phyloP scores from a whole-genome alignment of 2,113 vertebrate genomes.

The Microtus richardsoni region DNA sequence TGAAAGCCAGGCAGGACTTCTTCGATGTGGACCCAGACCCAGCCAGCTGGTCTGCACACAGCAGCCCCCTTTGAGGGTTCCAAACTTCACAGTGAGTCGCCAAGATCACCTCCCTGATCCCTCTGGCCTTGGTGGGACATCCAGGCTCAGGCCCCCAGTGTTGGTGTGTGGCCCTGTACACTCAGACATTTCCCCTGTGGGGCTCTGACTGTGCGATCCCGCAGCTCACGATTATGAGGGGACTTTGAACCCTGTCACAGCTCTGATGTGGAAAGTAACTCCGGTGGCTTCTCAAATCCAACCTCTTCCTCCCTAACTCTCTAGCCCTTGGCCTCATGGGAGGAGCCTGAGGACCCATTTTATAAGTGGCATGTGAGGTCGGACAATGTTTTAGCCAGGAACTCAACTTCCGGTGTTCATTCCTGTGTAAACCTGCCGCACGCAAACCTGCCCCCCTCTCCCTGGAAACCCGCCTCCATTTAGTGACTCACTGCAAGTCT shows the following conservation, averaged over 20 bases:
- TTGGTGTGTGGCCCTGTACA: background rate
- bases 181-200: background rate
- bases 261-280: background rate
- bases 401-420: background rate
- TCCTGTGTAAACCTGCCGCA: background rate
- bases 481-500: background rate
- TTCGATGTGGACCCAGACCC: background rate
- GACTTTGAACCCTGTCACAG: background rate
- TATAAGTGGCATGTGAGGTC: background rate
- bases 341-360: background rate
- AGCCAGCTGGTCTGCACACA: no score
- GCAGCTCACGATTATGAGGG: background rate
- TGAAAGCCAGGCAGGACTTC: background rate
- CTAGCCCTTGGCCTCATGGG: background rate
- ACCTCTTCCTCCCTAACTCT: no score
- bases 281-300: background rate
- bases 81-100: background rate
- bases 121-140: background rate
- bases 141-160: background rate
- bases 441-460: accelerated
- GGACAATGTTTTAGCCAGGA: background rate
- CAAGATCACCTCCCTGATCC: background rate
- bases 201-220: background rate
- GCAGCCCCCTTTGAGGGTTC: background rate
- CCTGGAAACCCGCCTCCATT: background rate